phyloP scores from a whole-genome alignment of 2,113 vertebrate species.

The Microcebus tavaratra region DNA sequence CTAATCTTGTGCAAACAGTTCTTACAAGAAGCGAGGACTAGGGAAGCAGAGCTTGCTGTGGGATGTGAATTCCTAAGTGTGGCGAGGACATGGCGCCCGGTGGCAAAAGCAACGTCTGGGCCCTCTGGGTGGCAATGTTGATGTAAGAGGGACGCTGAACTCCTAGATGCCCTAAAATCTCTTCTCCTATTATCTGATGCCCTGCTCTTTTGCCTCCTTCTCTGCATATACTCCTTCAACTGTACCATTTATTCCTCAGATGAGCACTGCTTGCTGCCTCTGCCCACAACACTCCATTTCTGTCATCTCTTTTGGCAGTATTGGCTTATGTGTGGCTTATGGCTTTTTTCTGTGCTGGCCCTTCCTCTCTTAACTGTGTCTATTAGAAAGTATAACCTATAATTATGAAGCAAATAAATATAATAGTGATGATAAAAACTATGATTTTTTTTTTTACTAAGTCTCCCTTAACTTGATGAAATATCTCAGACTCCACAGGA shows the following conservation, averaged over 20 bases:
- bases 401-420: not conserved
- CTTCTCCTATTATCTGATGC: not conserved
- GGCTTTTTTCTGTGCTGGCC: not conserved
- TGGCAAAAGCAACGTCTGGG: too few relatives aligned
- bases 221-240: not conserved
- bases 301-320: not conserved
- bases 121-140: not conserved
- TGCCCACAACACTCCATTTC: not conserved
- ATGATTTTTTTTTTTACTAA: not conserved
- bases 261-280: rapidly evolving
- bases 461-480: not conserved
- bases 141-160: not conserved
- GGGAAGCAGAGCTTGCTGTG: not conserved
- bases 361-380: not conserved
- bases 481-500: not conserved
- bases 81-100: not conserved
- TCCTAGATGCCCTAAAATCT: not conserved
- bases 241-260: not conserved
- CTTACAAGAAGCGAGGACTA: not conserved
- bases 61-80: not conserved
- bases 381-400: conserved; percentile 9
- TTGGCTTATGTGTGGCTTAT: not conserved
- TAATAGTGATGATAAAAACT: not conserved
- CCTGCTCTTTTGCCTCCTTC: not conserved
- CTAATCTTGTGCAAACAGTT: not conserved